Evolutionary conservation across 2,113 vertebrate genomes (phyloP), one percentile per base, ranked within the genome.

Genomic region (Tachysurus fulvidraco): DNA sequence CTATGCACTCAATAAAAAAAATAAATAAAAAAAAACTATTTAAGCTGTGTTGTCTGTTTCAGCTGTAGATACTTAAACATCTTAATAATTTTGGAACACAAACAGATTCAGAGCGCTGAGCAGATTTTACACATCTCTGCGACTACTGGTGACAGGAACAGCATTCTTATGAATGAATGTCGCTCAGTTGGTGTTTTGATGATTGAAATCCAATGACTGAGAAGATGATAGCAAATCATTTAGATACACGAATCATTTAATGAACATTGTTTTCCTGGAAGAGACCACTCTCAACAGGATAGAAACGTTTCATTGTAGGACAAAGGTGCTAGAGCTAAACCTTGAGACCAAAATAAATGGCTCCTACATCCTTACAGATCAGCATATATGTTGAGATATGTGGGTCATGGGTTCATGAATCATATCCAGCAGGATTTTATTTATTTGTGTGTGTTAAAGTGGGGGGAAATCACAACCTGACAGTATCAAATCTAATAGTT

Each of bases 21-120:
- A 67, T n/a, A n/a, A 83, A 87, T 89, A 87, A 89, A 89, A 60
- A 81, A 87, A 84, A 67, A 36, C 77, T 23, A 17, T 76, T 62
- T 10, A 62, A 59, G 41, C n/a, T 25, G 46, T 74, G 44, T 44
- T 23, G 21, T 55, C 30, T 64, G 21, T 81, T 28, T 7, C 13
- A 44, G 12, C 28, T 59, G 28, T 14, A 41, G 2, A 59, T 84
- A 25, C 55, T 8, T 79, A 79, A 76, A 50, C 50, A 9, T 74
- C 21, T 25, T 44, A 36, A 69, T n/a, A 67, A 14, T 71, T 71
- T 36, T 41, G 30, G 28, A 71, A 30, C 30, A 9, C 30, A 71
- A 19, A 71, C 30, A 9, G 67, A 30, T 41, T 36, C 65, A 36
- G 16, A 17, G n/a, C n/a, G n/a, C 28, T 5, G 1, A 8, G 30